phyloP scores from a whole-genome alignment of 1,140 invertebrate species.

The Pachypeltis micranthus region DNA sequence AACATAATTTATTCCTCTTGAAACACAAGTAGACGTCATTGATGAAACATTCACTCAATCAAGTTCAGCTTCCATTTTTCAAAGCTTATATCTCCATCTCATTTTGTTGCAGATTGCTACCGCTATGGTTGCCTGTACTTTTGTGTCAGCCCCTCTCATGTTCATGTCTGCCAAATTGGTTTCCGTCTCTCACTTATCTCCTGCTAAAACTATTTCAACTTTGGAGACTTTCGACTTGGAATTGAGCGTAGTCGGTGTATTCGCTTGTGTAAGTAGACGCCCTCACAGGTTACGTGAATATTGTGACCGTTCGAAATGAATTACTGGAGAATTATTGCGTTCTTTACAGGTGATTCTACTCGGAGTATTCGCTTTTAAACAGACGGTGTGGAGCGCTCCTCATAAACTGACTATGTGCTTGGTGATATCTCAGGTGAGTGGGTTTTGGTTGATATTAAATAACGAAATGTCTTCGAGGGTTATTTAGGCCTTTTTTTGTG shows the following conservation, averaged over 20 bases:
- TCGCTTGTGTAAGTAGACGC: conserved; percentile 46
- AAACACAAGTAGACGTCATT: no score
- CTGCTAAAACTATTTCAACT: conserved; percentile 56
- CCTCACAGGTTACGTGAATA: neutral
- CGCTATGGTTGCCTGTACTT: conserved; percentile 85
- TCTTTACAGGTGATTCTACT: conserved; percentile 55
- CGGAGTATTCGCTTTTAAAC: conserved; percentile 59
- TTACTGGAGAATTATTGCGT: no score
- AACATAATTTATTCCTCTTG: no score
- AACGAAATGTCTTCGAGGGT: conserved; percentile 2
- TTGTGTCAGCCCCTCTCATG: conserved; percentile 86
- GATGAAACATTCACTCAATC: no score
- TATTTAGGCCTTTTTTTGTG: no score
- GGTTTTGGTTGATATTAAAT: neutral
- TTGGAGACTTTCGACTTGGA: conserved; percentile 71
- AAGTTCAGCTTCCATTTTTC: no score
- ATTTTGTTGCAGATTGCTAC: conserved; percentile 55
- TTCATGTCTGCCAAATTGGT: conserved; percentile 91
- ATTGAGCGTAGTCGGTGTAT: conserved; percentile 60
- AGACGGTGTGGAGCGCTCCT: conserved; percentile 54
- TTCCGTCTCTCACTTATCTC: conserved; percentile 51
- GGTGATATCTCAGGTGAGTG: conserved; percentile 59
- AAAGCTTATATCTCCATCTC: neutral
- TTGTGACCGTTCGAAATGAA: neutral
- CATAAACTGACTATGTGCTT: conserved; percentile 70